phyloP scores from a whole-genome alignment of 2,888 invertebrate species.

The Patella ulyssiponensis region DNA sequence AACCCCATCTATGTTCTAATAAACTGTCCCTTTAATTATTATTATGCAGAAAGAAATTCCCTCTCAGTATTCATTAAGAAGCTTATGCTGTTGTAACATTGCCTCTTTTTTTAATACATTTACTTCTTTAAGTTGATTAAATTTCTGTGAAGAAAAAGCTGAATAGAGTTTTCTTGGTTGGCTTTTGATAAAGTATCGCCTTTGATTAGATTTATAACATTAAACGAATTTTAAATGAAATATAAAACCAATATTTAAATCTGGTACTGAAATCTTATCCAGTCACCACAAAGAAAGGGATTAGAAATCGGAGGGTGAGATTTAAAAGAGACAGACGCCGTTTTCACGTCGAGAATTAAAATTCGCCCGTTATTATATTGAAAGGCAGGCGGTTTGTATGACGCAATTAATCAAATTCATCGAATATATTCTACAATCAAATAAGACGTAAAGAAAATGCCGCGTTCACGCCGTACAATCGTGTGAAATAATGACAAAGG shows the following conservation, averaged over 20 bases:
- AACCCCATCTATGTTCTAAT: no score
- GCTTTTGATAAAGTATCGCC: no score
- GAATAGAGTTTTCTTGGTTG: no score
- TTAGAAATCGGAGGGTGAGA: background rate
- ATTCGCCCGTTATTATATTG: background rate
- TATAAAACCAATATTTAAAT: constrained; percentile 6
- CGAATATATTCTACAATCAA: constrained; percentile 8
- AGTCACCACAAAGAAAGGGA: background rate
- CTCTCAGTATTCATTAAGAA: no score
- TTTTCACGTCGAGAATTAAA: constrained; percentile 4
- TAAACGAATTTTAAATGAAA: background rate
- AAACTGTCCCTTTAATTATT: no score
- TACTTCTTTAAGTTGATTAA: no score
- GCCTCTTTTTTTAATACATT: no score
- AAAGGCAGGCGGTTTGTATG: constrained; percentile 2
- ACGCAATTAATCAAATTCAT: constrained; percentile 8
- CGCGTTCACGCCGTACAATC: no score
- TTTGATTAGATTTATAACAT: background rate
- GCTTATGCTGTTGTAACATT: no score
- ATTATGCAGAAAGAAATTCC: no score
- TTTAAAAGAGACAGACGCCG: background rate
- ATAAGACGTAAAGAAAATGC: no score
- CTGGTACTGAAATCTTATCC: background rate
- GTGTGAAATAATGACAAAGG: background rate
- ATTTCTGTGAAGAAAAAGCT: no score